phyloP scores from a whole-genome alignment of 2,113 vertebrate genomes.

The Mustelus asterias region DNA sequence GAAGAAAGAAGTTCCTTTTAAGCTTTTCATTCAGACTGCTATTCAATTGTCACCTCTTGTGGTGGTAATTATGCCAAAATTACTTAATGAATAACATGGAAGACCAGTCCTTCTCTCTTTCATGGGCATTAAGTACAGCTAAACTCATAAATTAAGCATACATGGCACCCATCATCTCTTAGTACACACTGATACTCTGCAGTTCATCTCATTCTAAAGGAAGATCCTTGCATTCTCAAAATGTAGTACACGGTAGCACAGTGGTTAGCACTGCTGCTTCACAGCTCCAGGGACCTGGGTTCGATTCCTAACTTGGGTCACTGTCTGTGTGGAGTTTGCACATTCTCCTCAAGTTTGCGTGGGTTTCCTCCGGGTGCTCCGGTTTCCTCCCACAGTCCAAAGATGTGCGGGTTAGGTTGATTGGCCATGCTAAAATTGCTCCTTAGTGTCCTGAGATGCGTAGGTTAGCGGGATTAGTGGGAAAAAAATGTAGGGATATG shows the following conservation, averaged over 20 bases:
- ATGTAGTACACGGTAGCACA: background rate
- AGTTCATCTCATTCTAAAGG: background rate
- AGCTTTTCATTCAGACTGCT: background rate
- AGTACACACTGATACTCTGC: background rate
- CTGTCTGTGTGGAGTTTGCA: no score
- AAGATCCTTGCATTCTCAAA: background rate
- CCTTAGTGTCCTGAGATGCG: no score
- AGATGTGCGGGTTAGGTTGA: no score
- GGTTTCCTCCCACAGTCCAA: no score
- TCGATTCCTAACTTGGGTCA: no score
- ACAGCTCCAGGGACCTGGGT: no score
- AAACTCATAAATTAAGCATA: background rate
- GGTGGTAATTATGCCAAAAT: background rate
- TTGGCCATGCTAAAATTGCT: no score
- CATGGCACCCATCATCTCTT: background rate
- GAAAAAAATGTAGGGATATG: no score
- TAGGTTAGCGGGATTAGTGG: no score
- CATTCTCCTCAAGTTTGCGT: no score
- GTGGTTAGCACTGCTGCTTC: no score
- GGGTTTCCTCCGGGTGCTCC: no score
- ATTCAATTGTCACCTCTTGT: background rate
- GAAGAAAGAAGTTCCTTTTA: background rate
- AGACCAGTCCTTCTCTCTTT: background rate
- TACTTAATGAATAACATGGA: background rate
- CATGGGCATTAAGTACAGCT: background rate